Evolutionary conservation across 2,113 vertebrate species (phyloP), one percentile per base, ranked within the genome.

Genomic region (Casuarius casuarius): DNA sequence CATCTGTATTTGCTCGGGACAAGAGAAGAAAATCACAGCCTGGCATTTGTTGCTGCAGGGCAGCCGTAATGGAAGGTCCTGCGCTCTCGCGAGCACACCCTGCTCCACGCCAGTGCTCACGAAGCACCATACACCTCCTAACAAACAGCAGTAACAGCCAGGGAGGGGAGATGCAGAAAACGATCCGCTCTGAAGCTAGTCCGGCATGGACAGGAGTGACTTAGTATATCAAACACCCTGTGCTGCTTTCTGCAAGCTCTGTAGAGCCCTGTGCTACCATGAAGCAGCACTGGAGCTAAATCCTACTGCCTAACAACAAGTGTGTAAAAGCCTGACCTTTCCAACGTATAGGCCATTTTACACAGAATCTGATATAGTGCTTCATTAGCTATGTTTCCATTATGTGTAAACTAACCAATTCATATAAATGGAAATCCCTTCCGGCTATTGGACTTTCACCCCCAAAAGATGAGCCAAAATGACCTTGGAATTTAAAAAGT

Each of bases 271-370:
- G 29, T 9, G 33, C 46, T 51, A 62, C 48, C 67, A 35, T 8
- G 18, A 29, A 71, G 59, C 71, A 74, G 62, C 49, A 2, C 15
- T 13, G 58, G 35, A 67, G 40, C 6, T 46, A 29, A 23, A 82
- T 20, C 28, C 35, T 38, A 26, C 31, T 5, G 67, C 1, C 21
- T 12, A 67, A 48, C 46, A 51, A 2, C 3, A 38, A 22, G 28
- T 26, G 48, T 2, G 20, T 6, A 4, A 25, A 49, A 17, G 56
- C 28, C 22, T 33, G 49, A 26, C 75, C 56, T 28, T 65, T 16
- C 68, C 76, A 56, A 46, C 0, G 0, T 25, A 29, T 2, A 38
- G 48, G 1, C 22, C 0, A 0, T 35, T n/a, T 35, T 2, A 11
- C 4, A 16, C 22, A 5, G 16, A 7, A 2, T 4, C n/a, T 3